Evolutionary conservation across 2,888 invertebrate genomes (phyloP), one percentile per base, ranked within the genome.

Genomic region (Perithous albicinctus): DNA sequence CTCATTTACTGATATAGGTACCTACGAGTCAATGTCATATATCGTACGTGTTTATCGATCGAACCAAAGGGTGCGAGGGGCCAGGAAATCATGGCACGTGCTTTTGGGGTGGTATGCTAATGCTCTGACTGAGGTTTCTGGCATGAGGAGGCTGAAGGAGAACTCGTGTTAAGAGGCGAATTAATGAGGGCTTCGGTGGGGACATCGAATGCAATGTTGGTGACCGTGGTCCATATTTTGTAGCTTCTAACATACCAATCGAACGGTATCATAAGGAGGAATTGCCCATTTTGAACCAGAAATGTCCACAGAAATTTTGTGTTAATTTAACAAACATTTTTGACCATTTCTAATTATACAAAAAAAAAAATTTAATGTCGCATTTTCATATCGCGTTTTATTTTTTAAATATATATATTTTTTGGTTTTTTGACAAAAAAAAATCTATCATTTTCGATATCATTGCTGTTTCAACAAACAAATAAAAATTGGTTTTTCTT

Each of bases 21-120:
- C 26, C 26, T 56, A 56, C 38, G 38, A 51, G 29, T 23, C 5
- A 35, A 51, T 51, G 35, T 54, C 35, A 35, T 72, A 63, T 48
- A 59, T 48, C 26, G 46, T 41, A 41, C 26, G 63, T 75, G 66
- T 63, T 54, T 63, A 63, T 12, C 51, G 79, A 69, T 80, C 15
- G 26, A 38, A 63, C 15, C n/a, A 51, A 51, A 75, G 75, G 75
- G 67, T 38, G 73, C 48, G 41, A 61, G 74, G 51, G 51, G n/a
- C n/a, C n/a, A 12, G 3, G 1, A 12, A 20, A 18, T 43, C 59
- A 32, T 32, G 67, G 66, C 79, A 69, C 63, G 63, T 69, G 69
- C 69, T 48, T 76, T 80, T 64, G 80, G 76, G 70, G 76, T 72
- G 80, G 70, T 76, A 80, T 76, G 70, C 70, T 66, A 76, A 76